Percentiles rank a stretch among this genome's conserved stretches.
Conservation (phyloP, 2,888 invertebrate genomes). For the Aricia artaxerxes region DNA sequence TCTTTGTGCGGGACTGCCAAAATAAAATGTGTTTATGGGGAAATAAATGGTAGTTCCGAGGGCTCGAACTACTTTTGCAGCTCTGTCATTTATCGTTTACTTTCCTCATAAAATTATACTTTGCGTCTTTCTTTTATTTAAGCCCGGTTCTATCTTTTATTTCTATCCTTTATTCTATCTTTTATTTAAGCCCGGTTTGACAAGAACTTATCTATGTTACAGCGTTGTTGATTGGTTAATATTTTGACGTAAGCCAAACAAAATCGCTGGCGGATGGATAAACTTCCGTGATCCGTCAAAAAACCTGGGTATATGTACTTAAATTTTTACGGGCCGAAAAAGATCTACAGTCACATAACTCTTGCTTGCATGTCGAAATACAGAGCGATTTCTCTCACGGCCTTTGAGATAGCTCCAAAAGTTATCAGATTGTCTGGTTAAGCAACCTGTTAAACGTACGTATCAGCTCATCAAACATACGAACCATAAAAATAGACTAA, state of each 20-base stretch:
- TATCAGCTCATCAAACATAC: slow-evolving; percentile 27
- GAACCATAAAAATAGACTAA: slow-evolving; percentile 18
- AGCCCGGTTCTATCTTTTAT: too few relatives aligned
- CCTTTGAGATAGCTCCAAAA: slow-evolving; percentile 15
- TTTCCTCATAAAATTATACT: neutral
- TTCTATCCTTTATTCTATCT: neutral
- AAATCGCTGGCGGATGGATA: too few relatives aligned
- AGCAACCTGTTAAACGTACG: slow-evolving; percentile 23
- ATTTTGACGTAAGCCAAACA: too few relatives aligned
- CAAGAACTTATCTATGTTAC: too few relatives aligned
- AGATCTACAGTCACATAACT: neutral
- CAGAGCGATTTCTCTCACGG: slow-evolving; percentile 20
- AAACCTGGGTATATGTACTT: neutral
- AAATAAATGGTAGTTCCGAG: neutral
- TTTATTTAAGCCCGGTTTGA: neutral
- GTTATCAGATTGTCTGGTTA: slow-evolving; percentile 28
- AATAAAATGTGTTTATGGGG: slow-evolving; percentile 6
- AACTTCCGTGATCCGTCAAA: too few relatives aligned
- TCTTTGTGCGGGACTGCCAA: neutral
- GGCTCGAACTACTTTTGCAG: neutral
- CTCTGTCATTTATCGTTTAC: neutral
- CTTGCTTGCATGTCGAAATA: slow-evolving; percentile 4
- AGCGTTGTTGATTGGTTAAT: too few relatives aligned
- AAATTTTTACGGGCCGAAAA: neutral
- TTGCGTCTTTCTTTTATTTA: neutral